Conservation (phyloP, 2,113 vertebrate genomes). For the Corythornis cristatus region DNA sequence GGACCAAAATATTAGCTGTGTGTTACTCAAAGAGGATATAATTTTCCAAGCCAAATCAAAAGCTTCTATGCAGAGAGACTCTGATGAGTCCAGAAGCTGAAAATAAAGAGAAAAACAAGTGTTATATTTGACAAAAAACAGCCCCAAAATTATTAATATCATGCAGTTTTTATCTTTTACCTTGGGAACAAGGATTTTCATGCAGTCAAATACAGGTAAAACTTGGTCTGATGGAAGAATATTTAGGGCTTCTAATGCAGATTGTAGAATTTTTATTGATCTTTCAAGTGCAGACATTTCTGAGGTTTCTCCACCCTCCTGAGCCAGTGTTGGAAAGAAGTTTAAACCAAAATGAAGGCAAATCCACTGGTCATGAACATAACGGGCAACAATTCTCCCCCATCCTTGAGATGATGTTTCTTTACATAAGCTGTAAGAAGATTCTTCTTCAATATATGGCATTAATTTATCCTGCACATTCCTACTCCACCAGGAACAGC, state of each 20-base stretch:
- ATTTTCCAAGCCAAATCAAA: conserved; percentile 87
- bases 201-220: conserved; percentile 85
- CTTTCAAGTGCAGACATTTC: conserved; percentile 14
- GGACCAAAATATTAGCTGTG: conserved; percentile 91
- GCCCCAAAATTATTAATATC: rapidly evolving
- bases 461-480: background rate
- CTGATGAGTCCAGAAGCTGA: conserved; percentile 79
- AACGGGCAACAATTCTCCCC: conserved; percentile 85
- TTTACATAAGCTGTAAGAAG: conserved; percentile 66
- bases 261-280: conserved; percentile 54
- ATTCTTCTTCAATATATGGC: background rate
- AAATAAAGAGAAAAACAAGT: background rate
- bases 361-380: conserved; percentile 87
- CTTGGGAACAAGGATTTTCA: conserved; percentile 84
- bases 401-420: conserved; percentile 80
- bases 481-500: background rate
- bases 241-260: conserved; percentile 83
- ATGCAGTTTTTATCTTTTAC: conserved; percentile 59
- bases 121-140: background rate
- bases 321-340: background rate
- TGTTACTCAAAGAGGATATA: conserved; percentile 84
- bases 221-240: conserved; percentile 86
- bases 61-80: conserved; percentile 83
- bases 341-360: conserved; percentile 82
- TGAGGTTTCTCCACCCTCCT: background rate